A percentile compares a stretch with the other conserved stretches of the same genome.
Evolutionary conservation across 1,140 invertebrate species (phyloP).

Genomic region (Magallana ariakensis): DNA sequence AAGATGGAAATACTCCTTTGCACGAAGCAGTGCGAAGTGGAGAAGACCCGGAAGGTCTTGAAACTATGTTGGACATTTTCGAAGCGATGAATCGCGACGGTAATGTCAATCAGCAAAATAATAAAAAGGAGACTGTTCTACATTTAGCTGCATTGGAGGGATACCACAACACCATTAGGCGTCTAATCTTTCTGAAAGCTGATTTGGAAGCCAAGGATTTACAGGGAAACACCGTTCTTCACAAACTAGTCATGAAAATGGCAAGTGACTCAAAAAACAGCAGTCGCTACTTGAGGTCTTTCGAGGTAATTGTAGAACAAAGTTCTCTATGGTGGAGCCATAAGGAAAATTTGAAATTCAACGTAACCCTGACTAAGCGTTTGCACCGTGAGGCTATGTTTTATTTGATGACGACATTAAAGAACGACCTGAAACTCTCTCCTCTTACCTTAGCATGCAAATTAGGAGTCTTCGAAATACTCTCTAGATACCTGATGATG

Average conservation of each 20-base stretch:
- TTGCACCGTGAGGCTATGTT: conserved; percentile 62
- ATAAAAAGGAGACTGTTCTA: conserved; percentile 63
- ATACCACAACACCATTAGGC: conserved; percentile 56
- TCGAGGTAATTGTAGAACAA: conserved; percentile 63
- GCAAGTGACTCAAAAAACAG: conserved; percentile 46
- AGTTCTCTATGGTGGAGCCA: conserved; percentile 64
- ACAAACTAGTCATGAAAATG: conserved; percentile 60
- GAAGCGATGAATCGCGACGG: conserved; percentile 71
- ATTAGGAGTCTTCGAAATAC: conserved; percentile 59
- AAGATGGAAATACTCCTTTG: conserved; percentile 64
- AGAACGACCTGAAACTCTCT: conserved; percentile 65
- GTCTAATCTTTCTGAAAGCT: conserved; percentile 63
- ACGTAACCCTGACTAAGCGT: conserved; percentile 24
- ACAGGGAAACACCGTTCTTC: conserved; percentile 70
- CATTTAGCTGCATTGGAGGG: conserved; percentile 69
- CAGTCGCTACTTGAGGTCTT: conserved; percentile 56
- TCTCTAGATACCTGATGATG: conserved; percentile 57
- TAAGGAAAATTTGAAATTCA: neutral
- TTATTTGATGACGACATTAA: conserved; percentile 57
- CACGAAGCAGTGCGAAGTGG: conserved; percentile 63
- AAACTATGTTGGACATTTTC: conserved; percentile 73
- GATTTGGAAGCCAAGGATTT: conserved; percentile 66
- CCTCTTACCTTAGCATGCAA: conserved; percentile 67
- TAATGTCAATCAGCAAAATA: conserved; percentile 71
- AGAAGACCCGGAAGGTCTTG: conserved; percentile 69